Evolutionary conservation across 1,140 invertebrate genomes (phyloP), one percentile per base, ranked within the genome.

Genomic region (Sarcophaga bullata): DNA sequence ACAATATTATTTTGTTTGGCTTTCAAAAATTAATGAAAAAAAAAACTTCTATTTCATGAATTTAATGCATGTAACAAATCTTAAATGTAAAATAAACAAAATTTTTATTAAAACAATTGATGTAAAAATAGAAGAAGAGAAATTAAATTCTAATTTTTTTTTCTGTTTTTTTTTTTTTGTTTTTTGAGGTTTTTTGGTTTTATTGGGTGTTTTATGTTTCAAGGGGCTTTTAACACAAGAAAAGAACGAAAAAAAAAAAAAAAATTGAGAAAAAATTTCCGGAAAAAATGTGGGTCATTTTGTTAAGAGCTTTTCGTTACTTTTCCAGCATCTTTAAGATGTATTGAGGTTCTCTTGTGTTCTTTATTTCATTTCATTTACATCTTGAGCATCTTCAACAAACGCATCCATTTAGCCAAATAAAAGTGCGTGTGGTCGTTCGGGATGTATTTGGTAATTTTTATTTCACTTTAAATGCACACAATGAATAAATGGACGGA

Each of bases 351-450:
- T 72, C 6, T 72, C 37, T 72, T 72, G 62, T n/a, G 8, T 72
- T 17, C n/a, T n/a, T n/a, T n/a, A n/a, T 72, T 17, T 72, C 25
- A 37, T 4, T 37, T 37, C 25, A 37, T 37, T 37, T 37, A 37
- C 25, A 37, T 37, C 25, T 37, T 1, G 25, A 37, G 25, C 25
- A 37, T 37, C 25, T 37, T 37, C 25, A 37, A n/a, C 1, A 37
- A 37, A 37, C 25, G 25, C 25, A 37, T 37, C 25, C 62, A 72
- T 25, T 72, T 25, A 9, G 6, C 9, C 17, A 17, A 8, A 72
- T 7, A 47, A n/a, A 76, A 49, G 73, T 76, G 73, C 47, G 73
- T 76, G 73, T 76, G 73, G 73, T 76, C 73, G 54, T 58, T 58
- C n/a, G 15, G 52, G 7, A n/a, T 37, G 25, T 37, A 37, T 37